These are phyloP conservation scores for Piliocolobus tephrosceles DNA, from an alignment of 2,113 vertebrate species.

Conservation along the genomic window DNA sequence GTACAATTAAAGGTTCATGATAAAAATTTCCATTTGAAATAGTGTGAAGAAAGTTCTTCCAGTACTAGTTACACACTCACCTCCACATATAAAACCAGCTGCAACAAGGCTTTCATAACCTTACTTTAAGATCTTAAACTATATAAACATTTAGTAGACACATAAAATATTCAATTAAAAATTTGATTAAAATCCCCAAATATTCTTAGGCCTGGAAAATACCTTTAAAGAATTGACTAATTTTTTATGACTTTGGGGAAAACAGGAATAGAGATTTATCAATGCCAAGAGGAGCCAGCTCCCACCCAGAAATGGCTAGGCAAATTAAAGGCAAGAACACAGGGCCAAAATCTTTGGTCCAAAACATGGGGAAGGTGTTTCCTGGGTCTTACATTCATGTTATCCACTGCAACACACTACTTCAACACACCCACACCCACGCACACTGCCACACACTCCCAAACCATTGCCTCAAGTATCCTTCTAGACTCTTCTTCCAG, in stretches of 20 bases:
- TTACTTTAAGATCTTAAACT: background rate
- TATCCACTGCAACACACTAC: no score
- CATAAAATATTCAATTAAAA: background rate
- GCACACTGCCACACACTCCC: background rate
- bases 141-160: background rate
- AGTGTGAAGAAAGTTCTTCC: background rate
- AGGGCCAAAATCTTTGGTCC: accelerated
- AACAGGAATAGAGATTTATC: background rate
- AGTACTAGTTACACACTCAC: background rate
- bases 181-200: background rate
- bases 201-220: background rate
- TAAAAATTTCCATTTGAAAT: background rate
- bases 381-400: background rate
- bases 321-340: background rate
- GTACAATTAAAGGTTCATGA: background rate
- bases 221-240: background rate
- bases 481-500: background rate
- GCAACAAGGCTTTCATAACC: background rate
- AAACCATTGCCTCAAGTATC: background rate
- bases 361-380: background rate
- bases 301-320: background rate
- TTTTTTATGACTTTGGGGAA: background rate
- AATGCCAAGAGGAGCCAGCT: background rate
- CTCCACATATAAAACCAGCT: background rate
- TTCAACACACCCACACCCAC: background rate